Evolutionary conservation across 2,888 invertebrate species (phyloP), one percentile per base, ranked within the genome.

Genomic region (Drosophila niveifrons): DNA sequence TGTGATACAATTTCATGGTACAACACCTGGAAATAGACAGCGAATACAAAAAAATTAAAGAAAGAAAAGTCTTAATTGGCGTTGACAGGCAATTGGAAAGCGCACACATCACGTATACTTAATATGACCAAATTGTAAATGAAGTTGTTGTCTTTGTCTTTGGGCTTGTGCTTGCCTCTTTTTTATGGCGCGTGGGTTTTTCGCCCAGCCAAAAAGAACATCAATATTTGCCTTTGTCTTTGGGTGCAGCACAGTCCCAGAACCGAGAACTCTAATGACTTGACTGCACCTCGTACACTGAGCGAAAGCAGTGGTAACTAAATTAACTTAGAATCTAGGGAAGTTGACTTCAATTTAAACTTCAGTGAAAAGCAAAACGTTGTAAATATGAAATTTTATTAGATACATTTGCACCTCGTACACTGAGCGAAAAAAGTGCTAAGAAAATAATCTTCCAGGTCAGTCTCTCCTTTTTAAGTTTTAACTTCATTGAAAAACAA

Each of bases 1-100:
- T 96, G 97, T 93, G 97, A 96, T 94, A 97, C 97, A 93, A 98
- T 97, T 94, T 98, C 97, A 91, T 95, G 95, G 94, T 98, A 97
- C 92, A 98, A 95, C 94, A 96, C 96, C 98, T 98, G 94, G 28
- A 94, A 93, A 78, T 17, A 41, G 29, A 39, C 41, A 64, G 39
- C 36, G n/a, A 4, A 3, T n/a, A n/a, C n/a, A 41, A 71, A 23
- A 62, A 44, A 44, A n/a, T n/a, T n/a, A n/a, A 13, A 31, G 51
- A 63, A 43, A 34, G 51, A 52, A 58, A 66, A 67, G 64, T 59
- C 52, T 64, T 56, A 64, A 58, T 52, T 52, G 17, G 46, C 56
- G 31, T 48, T 46, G 57, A 47, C 68, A 63, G 15, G 31, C 55
- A 55, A 77, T 62, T 70, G 39, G 55, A 76, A 77, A 72, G 66